Base-by-base conservation (phyloP, 2,113 vertebrate genomes). In the Neopipo cinnamomea region DNA sequence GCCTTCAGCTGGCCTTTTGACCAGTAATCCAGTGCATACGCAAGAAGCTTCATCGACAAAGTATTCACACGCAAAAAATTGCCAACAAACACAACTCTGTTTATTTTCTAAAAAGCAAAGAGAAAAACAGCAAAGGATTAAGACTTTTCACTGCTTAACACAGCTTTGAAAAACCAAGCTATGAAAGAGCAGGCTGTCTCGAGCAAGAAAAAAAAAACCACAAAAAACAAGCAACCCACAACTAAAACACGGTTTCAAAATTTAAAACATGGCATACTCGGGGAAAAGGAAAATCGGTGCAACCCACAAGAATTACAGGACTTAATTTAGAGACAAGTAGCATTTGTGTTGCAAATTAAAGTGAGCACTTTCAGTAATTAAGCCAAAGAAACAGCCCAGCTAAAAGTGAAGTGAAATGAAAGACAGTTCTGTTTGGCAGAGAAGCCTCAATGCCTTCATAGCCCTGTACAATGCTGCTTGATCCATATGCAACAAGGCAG, bases 1-100 rank as follows among this genome's bases (percentile, higher is more conserved):
- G 98, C 98, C 91, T 98, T 98, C 95, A 98, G 95, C 82, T 98
- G 98, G 65, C 98, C 98, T 94, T 98, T 98, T 24, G 98, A 98
- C 98, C 98, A 98, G 73, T 98, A 98, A 96, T 98, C 98, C 98
- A 98, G 97, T 95, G 98, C 98, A 97, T 98, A 98, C 6, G 98
- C 98, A 97, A 99, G 86, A 95, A 99, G 98, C 97, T 99, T 99
- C 99, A 99, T 99, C 12, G 99, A 99, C 68, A 99, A 98, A 27
- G 99, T 99, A 98, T 99, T 99, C 92, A 99, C 99, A 93, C 99
- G 98, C 80, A 99, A 97, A 93, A 99, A 99, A 97, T 99, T 99
- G 39, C 99, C 99, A 92, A 99, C 99, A 97, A 99, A 99, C 84
- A 99, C 98, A 95, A 98, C 98, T 97, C 98, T 96, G 94, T 98